phyloP scores from a whole-genome alignment of 2,113 vertebrate species.

The Oplegnathus fasciatus region DNA sequence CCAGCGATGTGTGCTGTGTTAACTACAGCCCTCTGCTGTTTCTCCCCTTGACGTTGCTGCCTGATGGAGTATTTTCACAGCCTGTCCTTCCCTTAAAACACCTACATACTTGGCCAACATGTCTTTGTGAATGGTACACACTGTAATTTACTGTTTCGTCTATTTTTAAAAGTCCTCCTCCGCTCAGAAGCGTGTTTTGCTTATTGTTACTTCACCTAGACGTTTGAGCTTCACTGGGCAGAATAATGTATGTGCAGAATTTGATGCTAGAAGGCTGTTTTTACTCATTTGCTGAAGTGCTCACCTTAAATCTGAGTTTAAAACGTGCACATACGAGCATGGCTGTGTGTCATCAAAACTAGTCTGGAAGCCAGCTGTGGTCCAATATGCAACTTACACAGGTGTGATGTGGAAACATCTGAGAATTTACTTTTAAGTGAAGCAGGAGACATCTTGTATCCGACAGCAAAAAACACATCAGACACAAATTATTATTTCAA shows the following conservation, averaged over 20 bases:
- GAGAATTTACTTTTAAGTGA: neutral
- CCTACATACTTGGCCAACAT: neutral
- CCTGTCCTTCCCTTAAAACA: constrained; percentile 5
- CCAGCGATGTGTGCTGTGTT: neutral
- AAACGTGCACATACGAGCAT: too few relatives aligned
- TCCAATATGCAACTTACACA: neutral
- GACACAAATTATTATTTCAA: neutral
- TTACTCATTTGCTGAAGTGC: too few relatives aligned
- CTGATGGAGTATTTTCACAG: constrained; percentile 18
- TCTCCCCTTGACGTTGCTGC: constrained; percentile 12
- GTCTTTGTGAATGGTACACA: constrained; percentile 27
- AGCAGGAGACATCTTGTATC: neutral
- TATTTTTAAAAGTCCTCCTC: constrained; percentile 14
- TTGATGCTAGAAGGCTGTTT: neutral
- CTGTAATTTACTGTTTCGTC: constrained; percentile 23
- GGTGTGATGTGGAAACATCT: neutral
- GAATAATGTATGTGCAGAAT: neutral
- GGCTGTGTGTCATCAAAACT: neutral
- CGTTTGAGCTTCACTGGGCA: neutral
- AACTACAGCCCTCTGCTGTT: neutral
- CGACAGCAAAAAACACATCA: neutral
- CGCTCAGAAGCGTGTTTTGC: constrained; percentile 4
- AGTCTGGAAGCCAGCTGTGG: neutral
- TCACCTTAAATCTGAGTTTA: neutral
- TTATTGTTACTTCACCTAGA: neutral